A percentile compares a stretch with the other conserved stretches of the same genome.
Conservation (phyloP, 2,888 invertebrate genomes). For the Orthosia cruda region DNA sequence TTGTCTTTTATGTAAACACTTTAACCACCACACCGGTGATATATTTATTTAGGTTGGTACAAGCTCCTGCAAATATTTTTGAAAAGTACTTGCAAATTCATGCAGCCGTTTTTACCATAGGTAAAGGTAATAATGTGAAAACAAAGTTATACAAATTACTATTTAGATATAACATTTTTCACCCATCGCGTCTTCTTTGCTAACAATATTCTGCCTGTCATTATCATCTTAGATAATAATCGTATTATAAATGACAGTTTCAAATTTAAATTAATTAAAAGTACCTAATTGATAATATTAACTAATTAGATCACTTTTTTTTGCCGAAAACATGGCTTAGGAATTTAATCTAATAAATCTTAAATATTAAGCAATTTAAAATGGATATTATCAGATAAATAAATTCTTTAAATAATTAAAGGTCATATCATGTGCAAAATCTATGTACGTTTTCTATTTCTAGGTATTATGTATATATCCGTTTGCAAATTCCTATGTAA, state of each 20-base stretch:
- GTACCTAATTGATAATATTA: conserved; percentile 4
- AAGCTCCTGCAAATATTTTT: conserved; percentile 5
- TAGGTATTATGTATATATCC: conserved; percentile 35
- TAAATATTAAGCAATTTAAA: conserved; percentile 19
- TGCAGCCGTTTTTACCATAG: neutral
- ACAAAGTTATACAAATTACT: too few relatives aligned
- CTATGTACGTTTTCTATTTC: conserved; percentile 12
- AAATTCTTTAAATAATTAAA: conserved; percentile 22
- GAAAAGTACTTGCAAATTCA: neutral
- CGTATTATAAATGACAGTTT: neutral
- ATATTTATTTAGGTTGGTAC: conserved; percentile 37
- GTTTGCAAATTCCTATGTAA: conserved; percentile 36
- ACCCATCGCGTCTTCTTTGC: neutral
- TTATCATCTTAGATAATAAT: neutral
- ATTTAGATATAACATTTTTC: neutral
- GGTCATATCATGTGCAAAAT: conserved; percentile 34
- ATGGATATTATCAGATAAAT: conserved; percentile 32
- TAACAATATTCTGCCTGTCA: neutral
- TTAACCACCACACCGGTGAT: too few relatives aligned
- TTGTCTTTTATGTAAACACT: conserved; percentile 33
- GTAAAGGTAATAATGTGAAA: neutral
- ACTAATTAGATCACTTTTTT: neutral
- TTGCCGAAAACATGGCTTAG: conserved; percentile 7
- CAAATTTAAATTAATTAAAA: neutral
- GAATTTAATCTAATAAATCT: conserved; percentile 41